phyloP scores from a whole-genome alignment of 2,888 invertebrate genomes.

The Zelleria hepariella region DNA sequence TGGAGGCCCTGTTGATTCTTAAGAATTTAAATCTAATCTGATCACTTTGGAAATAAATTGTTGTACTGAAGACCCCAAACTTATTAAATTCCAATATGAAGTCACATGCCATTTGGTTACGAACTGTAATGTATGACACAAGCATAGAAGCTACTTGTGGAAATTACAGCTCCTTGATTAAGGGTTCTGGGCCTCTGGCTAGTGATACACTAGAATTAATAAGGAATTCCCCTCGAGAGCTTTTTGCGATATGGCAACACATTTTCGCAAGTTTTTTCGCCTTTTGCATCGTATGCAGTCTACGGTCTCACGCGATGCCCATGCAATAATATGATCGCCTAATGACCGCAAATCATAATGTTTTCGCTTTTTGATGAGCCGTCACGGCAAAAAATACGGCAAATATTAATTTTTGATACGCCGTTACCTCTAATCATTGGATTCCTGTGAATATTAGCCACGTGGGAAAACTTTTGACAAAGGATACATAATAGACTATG shows the following conservation, averaged over 20 bases:
- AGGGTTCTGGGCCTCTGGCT: not conserved
- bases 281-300: slow-evolving; percentile 12
- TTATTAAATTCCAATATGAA: not conserved
- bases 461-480: not conserved
- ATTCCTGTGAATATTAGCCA: slow-evolving; percentile 12
- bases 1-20: too few species aligned
- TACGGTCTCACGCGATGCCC: slow-evolving; percentile 45
- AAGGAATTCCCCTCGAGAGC: not conserved
- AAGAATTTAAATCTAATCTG: too few species aligned
- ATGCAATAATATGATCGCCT: slow-evolving; percentile 45
- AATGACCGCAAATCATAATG: slow-evolving; percentile 56
- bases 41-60: too few species aligned
- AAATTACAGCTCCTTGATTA: not conserved
- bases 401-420: slow-evolving; percentile 56
- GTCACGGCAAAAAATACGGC: slow-evolving; percentile 36
- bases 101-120: not conserved
- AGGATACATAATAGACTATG: not conserved
- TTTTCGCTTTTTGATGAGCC: slow-evolving; percentile 23
- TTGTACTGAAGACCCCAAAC: too few species aligned
- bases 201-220: not conserved
- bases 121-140: not conserved
- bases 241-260: not conserved
- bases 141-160: too few species aligned
- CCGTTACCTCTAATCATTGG: slow-evolving; percentile 41
- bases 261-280: not conserved